Evolutionary conservation across 2,113 vertebrate species (phyloP), one percentile per base, ranked within the genome.

Genomic region (Sinocyclocheilus rhinocerous): DNA sequence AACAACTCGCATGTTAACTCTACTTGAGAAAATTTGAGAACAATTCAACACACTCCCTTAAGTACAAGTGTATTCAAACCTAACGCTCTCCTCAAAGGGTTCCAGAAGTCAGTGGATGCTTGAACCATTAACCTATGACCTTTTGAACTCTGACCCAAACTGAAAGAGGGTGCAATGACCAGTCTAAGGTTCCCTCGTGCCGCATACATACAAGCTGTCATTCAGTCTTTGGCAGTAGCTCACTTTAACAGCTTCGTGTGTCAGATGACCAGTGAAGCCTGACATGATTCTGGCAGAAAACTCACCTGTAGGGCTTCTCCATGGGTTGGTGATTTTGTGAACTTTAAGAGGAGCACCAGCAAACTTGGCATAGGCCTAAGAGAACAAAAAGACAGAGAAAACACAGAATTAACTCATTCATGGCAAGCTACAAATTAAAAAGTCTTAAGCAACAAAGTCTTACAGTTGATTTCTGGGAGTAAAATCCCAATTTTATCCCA

Each of bases 281-380:
- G 20, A 45, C 11, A 2, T 22, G n/a, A 26, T 76, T 78, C 7
- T 36, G 16, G 9, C 8, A 59, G 48, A 39, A 22, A 52, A 57
- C 84, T 76, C 85, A 88, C 89, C 89, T 81, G 89, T 88, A 0
- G 89, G 89, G 57, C 89, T 90, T 82, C 89, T 86, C 89, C 89
- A 90, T 12, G 89, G 89, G 84, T 90, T 90, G 87, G 86, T 82
- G 22, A 88, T 88, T 59, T 86, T 88, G 84, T 90, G 87, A 78
- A 90, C 63, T 88, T 90, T 90, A 13, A 90, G 84, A 15, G 89
- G 89, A 26, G 89, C 89, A 10, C 89, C 89, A n/a, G 89, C 76
- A 78, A 90, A 90, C 77, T 75, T 90, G 29, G 89, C 87, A 55
- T 90, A 90, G 10, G 89, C 89, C 89, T 90, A 13, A 16, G 42